Percentiles rank a stretch among this genome's conserved stretches.
Conservation (phyloP, 2,888 invertebrate genomes). For the Elegia similella region DNA sequence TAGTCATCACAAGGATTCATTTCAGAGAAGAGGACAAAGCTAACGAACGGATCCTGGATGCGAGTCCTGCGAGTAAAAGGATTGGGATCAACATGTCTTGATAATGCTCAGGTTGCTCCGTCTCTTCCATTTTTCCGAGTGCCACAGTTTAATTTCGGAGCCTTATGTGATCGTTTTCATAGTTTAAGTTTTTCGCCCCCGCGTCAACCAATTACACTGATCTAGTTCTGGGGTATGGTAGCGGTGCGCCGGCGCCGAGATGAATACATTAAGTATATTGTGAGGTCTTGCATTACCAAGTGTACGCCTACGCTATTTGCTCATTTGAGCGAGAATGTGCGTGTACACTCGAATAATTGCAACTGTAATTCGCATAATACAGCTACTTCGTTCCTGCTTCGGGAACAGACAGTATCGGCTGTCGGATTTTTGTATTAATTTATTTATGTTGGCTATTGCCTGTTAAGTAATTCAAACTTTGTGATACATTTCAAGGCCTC, state of each 20-base stretch:
- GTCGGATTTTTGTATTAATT: constrained; percentile 49
- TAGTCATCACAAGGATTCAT: constrained; percentile 93
- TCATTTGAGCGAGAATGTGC: constrained; percentile 75
- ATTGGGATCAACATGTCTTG: constrained; percentile 71
- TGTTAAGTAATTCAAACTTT: constrained; percentile 63
- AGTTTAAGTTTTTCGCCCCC: constrained; percentile 43
- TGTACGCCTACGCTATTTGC: constrained; percentile 71
- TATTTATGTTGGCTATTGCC: constrained; percentile 76
- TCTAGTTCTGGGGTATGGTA: constrained; percentile 51
- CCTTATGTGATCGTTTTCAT: constrained; percentile 64
- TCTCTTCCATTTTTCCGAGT: constrained; percentile 67
- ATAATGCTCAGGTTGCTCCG: constrained; percentile 52
- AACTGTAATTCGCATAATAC: constrained; percentile 69
- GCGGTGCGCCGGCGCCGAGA: constrained; percentile 58
- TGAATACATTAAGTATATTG: constrained; percentile 67
- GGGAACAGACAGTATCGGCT: constrained; percentile 60
- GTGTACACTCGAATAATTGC: constrained; percentile 67
- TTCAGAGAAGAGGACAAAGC: constrained; percentile 76
- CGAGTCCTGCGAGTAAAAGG: constrained; percentile 67
- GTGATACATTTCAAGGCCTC: constrained; percentile 75
- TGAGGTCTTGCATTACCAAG: constrained; percentile 66
- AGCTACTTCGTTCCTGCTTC: constrained; percentile 60
- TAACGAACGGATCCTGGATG: constrained; percentile 71
- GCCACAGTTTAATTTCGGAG: constrained; percentile 66
- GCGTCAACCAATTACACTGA: constrained; percentile 38